Evolutionary conservation across 2,888 invertebrate species (phyloP).

Genomic region (Ophion ventricosus): DNA sequence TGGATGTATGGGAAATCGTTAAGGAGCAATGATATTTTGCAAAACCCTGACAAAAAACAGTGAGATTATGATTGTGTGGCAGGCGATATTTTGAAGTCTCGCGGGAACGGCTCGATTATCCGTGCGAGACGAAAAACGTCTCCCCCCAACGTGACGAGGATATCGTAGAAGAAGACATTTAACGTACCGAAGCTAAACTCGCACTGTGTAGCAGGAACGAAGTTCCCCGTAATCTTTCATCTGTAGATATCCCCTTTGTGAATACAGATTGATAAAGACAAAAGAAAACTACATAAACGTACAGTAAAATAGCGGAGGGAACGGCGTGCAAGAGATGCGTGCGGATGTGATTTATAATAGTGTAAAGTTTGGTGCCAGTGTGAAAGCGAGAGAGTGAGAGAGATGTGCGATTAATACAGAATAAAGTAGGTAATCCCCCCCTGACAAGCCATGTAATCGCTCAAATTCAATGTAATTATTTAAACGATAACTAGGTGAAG

Average conservation of each 20-base stretch:
- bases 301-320: conserved; percentile 35
- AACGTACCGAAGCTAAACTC: conserved; percentile 11
- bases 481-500: conserved; percentile 63
- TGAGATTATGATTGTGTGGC: conserved; percentile 73
- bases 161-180: neutral
- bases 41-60: conserved; percentile 73
- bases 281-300: conserved; percentile 27
- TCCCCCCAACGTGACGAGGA: neutral
- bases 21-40: conserved; percentile 39
- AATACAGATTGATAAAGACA: conserved; percentile 61
- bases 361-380: conserved; percentile 64
- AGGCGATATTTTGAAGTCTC: conserved; percentile 42
- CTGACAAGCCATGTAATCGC: conserved; percentile 75
- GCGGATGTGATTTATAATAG: conserved; percentile 64
- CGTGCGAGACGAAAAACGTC: conserved; percentile 14
- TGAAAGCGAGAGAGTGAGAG: conserved; percentile 55
- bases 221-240: conserved; percentile 61
- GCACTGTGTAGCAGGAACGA: conserved; percentile 49
- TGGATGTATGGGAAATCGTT: conserved; percentile 51
- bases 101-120: conserved; percentile 27
- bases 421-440: conserved; percentile 61
- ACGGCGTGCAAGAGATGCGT: conserved; percentile 11
- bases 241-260: conserved; percentile 69
- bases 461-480: conserved; percentile 78
- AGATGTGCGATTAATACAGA: conserved; percentile 63